phyloP scores from a whole-genome alignment of 2,113 vertebrate genomes.

The Garra rufa region DNA sequence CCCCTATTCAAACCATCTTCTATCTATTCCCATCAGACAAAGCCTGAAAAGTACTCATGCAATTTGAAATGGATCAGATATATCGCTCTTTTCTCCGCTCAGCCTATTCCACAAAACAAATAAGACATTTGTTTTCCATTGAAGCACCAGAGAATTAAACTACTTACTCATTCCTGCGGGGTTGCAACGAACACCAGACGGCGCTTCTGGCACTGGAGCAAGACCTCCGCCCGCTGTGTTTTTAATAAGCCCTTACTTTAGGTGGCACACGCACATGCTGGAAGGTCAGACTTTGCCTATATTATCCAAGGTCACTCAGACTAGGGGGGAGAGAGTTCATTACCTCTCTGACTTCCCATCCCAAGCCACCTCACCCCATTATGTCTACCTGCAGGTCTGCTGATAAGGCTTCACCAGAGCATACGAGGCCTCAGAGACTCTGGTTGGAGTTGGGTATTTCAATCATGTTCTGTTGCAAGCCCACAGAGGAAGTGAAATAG shows the following conservation, averaged over 20 bases:
- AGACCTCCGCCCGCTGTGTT: conserved; percentile 67
- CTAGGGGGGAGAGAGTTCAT: conserved; percentile 62
- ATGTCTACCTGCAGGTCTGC: conserved; percentile 61
- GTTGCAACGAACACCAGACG: background rate
- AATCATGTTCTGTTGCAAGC: conserved; percentile 24
- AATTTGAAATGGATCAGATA: conserved; percentile 5
- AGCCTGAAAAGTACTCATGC: background rate
- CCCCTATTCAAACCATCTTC: background rate
- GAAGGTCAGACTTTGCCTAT: conserved; percentile 42
- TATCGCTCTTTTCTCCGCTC: background rate
- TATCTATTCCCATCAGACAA: background rate
- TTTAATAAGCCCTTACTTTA: conserved; percentile 69
- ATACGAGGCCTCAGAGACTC: conserved; percentile 20
- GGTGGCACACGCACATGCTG: conserved; percentile 47
- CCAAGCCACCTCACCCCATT: conserved; percentile 61
- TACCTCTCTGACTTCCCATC: conserved; percentile 63
- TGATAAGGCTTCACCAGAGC: conserved; percentile 45
- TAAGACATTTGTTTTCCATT: conserved; percentile 16
- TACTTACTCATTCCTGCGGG: conserved; percentile 26
- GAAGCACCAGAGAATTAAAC: conserved; percentile 18
- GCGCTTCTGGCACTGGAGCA: conserved; percentile 39
- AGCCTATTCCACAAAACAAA: conserved; percentile 23
- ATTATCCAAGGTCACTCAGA: conserved; percentile 63
- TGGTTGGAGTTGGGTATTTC: conserved; percentile 29
- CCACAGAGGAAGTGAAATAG: conserved; percentile 36